Evolutionary conservation across 2,113 vertebrate species (phyloP).

Genomic region (Lampris megalopsis): DNA sequence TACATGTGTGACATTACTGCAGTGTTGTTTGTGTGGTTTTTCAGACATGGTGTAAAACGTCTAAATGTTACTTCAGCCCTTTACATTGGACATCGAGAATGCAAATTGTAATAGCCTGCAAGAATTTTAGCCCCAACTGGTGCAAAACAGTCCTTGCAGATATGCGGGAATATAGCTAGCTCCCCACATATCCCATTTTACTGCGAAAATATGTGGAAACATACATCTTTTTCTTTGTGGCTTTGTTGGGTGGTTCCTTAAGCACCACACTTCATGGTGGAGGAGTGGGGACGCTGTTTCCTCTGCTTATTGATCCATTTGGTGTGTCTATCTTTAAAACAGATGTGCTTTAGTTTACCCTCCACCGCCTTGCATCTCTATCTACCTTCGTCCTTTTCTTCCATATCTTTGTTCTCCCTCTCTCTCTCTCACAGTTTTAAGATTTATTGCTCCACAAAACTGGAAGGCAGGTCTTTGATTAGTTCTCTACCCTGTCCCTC

Average conservation of each 20-base stretch:
- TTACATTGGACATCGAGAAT: no score
- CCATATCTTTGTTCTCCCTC: constrained; percentile 7
- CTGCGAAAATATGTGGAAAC: no score
- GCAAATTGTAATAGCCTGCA: no score
- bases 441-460: constrained; percentile 54
- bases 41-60: no score
- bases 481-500: not conserved
- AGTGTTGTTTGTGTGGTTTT: no score
- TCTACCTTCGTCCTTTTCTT: constrained; percentile 19
- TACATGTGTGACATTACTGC: no score
- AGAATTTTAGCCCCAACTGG: no score
- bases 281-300: constrained; percentile 40
- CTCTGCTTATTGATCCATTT: constrained; percentile 60
- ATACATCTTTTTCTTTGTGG: constrained; percentile 3
- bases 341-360: constrained; percentile 55
- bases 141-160: no score
- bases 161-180: no score
- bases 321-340: constrained; percentile 55
- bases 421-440: constrained; percentile 12
- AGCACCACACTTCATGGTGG: constrained; percentile 43
- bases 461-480: constrained; percentile 49
- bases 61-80: no score
- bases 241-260: constrained; percentile 52
- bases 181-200: no score
- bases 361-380: constrained; percentile 40